phyloP scores from a whole-genome alignment of 2,113 vertebrate genomes.

The Sinocyclocheilus anshuiensis region DNA sequence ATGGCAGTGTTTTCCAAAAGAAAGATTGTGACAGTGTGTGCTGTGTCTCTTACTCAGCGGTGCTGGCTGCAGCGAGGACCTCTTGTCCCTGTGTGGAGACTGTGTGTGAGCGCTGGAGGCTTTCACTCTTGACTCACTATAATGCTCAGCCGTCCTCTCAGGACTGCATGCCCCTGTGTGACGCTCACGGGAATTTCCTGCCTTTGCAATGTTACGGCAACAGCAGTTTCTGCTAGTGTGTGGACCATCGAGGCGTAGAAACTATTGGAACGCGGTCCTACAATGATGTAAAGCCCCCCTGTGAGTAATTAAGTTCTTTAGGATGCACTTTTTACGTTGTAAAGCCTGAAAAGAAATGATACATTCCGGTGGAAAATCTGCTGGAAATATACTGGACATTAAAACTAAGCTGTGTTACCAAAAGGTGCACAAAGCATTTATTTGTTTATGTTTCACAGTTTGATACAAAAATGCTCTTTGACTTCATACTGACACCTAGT shows the following conservation, averaged over 20 bases:
- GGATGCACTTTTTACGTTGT: background rate
- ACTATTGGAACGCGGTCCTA: conserved; percentile 83
- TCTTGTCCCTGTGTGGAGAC: conserved; percentile 70
- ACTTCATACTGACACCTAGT: no score
- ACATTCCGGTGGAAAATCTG: no score
- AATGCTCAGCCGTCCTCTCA: conserved; percentile 77
- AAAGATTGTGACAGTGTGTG: background rate
- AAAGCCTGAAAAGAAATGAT: background rate
- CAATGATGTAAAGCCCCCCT: conserved; percentile 80
- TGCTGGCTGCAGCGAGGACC: background rate
- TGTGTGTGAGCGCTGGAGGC: conserved; percentile 88
- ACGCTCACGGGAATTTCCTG: conserved; percentile 78
- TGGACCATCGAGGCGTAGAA: conserved; percentile 85
- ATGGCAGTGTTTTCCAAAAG: background rate
- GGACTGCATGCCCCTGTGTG: conserved; percentile 88
- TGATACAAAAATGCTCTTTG: no score
- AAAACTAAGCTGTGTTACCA: no score
- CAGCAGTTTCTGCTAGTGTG: conserved; percentile 94
- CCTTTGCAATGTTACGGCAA: conserved; percentile 89
- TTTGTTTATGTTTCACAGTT: no score
- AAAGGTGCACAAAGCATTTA: no score
- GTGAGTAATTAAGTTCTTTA: conserved; percentile 71
- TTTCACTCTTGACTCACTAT: conserved; percentile 85
- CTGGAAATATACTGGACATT: no score
- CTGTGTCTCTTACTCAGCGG: conserved; percentile 21